Conservation (phyloP, 2,113 vertebrate genomes). For the Ranitomeya imitator region DNA sequence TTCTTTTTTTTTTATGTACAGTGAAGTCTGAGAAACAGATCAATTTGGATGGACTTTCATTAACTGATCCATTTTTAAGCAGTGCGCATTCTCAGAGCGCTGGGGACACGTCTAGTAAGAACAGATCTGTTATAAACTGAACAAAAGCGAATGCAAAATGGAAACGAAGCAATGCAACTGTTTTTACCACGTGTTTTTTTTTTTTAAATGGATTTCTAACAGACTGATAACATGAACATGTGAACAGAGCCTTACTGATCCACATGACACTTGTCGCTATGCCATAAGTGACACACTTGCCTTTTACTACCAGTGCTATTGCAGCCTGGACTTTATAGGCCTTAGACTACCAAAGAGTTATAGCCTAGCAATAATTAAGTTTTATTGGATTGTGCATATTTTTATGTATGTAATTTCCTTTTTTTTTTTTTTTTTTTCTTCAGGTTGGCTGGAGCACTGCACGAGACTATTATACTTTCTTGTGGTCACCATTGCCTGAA, state of each 20-base stretch:
- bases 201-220: no score
- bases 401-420: not conserved
- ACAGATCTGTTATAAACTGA: no score
- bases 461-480: constrained; percentile 97
- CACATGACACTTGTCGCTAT: not conserved
- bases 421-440: constrained; percentile 60
- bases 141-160: no score
- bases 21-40: no score
- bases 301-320: not conserved
- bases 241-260: not conserved
- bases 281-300: not conserved
- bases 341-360: not conserved
- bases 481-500: constrained; percentile 96
- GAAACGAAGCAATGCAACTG: no score
- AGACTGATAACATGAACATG: no score
- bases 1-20: no score
- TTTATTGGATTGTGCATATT: not conserved
- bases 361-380: not conserved
- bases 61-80: no score
- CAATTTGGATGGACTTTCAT: no score
- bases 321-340: not conserved
- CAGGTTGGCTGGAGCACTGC: constrained; percentile 99
- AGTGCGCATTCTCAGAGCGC: no score
- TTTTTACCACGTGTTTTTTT: no score
- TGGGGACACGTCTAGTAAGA: no score